phyloP scores from a whole-genome alignment of 1,140 invertebrate species.

The Bombus waltoni region DNA sequence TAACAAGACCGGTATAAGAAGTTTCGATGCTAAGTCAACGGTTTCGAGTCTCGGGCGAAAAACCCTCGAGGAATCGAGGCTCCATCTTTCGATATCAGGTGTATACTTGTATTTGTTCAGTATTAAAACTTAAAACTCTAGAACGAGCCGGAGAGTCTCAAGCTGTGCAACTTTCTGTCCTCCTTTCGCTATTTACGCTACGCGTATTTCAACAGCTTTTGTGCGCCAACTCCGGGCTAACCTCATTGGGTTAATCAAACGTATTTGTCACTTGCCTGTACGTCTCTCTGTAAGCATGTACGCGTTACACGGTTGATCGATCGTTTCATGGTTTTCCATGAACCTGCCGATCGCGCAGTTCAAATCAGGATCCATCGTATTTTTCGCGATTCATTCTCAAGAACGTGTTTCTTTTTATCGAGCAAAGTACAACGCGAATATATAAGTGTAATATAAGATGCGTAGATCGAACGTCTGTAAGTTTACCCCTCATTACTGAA shows the following conservation, averaged over 20 bases:
- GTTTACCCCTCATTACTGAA: neutral
- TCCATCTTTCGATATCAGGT: slow-evolving; percentile 48
- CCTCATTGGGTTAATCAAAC: slow-evolving; percentile 65
- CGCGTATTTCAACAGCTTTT: slow-evolving; percentile 65
- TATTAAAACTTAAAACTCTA: slow-evolving; percentile 66
- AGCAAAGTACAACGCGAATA: too few species aligned
- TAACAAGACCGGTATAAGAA: slow-evolving; percentile 28
- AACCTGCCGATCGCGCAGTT: too few species aligned
- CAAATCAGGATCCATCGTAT: too few species aligned
- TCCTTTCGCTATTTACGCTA: slow-evolving; percentile 64
- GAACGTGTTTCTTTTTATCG: neutral
- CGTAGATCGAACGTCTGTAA: neutral
- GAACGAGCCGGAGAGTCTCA: slow-evolving; percentile 38
- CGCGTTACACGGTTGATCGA: neutral
- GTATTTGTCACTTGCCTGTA: slow-evolving; percentile 52
- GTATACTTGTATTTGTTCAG: slow-evolving; percentile 63
- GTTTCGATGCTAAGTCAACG: slow-evolving; percentile 62
- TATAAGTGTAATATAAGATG: too few species aligned
- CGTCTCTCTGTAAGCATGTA: neutral
- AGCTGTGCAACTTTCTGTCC: slow-evolving; percentile 60
- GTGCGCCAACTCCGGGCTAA: slow-evolving; percentile 36
- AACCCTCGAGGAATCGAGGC: slow-evolving; percentile 50
- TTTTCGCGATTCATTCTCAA: neutral
- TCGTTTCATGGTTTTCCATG: neutral
- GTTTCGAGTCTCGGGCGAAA: slow-evolving; percentile 21